Evolutionary conservation across 2,113 vertebrate species (phyloP), one percentile per base, ranked within the genome.

Genomic region (Muscicapa adusta): DNA sequence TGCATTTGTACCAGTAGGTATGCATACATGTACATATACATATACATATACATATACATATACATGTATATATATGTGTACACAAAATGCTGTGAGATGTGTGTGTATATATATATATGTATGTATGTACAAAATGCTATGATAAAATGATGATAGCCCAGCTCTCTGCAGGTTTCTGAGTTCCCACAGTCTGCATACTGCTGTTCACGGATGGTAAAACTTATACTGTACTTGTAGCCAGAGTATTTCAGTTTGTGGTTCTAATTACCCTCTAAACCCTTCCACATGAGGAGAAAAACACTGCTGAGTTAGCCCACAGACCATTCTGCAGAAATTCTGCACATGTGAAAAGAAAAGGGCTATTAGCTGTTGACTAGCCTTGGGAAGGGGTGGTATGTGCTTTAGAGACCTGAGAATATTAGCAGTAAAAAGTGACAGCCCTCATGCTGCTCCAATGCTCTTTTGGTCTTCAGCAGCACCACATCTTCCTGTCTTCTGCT

Each of bases 91-190:
- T 53, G 12, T 77, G n/a, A 74, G 5, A 26, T 33, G 4, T 36
- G 4, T 34, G 2, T 40, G 0, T 19, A 3, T 24, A 14, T 5
- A 5, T 45, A 14, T 31, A 8, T 5, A 8, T 19, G 18, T 6
- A 47, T 2, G 15, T 51, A 26, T 2, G n/a, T 11, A 53, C 13
- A 91, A 89, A 71, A 48, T 34, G 6, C 20, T 56, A 13, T 29
- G 17, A 40, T 22, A 48, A 86, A 84, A 76, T 58, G 6, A 56
- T 8, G 5, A 12, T n/a, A 79, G 14, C 45, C 31, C 45, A 51
- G 18, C 14, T 80, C 28, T 36, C 12, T 42, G 36, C 7, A 68
- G 14, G 20, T 79, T 85, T 91, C 29, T 76, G 48, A 34, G 25
- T 74, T 36, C 53, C 45, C 60, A 7, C 16, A 53, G 33, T 26